A percentile compares a stretch with the other conserved stretches of the same genome.
phyloP scores from a whole-genome alignment of 2,888 invertebrate species.

The Thalpophila matura region DNA sequence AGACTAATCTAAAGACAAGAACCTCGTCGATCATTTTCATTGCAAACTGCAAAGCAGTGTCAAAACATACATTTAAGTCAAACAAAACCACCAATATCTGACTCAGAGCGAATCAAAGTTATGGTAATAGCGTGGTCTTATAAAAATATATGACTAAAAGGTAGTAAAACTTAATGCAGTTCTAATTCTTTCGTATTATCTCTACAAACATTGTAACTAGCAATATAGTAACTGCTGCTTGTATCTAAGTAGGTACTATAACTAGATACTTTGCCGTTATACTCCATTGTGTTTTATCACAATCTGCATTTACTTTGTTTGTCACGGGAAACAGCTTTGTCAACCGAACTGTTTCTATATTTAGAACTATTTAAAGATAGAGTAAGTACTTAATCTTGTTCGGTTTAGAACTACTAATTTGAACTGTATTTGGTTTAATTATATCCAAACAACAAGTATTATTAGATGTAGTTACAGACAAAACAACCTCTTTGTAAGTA shows the following conservation, averaged over 20 bases:
- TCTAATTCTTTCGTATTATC: neutral
- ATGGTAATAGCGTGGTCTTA: neutral
- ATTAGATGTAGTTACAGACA: neutral
- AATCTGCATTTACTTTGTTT: slow-evolving; percentile 43
- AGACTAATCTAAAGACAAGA: too few species aligned
- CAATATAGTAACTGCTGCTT: neutral
- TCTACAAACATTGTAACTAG: neutral
- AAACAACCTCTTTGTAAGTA: neutral
- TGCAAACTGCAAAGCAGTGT: too few species aligned
- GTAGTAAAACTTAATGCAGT: neutral
- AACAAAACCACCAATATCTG: too few species aligned
- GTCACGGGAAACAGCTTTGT: slow-evolving; percentile 41
- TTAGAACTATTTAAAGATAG: slow-evolving; percentile 19
- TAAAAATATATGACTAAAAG: neutral
- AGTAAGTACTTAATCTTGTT: slow-evolving; percentile 9
- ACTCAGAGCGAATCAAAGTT: too few species aligned
- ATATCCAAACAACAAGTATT: neutral
- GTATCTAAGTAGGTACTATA: neutral
- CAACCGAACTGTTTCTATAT: slow-evolving; percentile 35
- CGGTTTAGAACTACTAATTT: slow-evolving; percentile 3
- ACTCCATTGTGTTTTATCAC: slow-evolving; percentile 43
- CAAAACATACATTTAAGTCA: too few species aligned
- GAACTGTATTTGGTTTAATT: neutral
- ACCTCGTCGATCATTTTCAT: too few species aligned
- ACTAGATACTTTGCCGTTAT: neutral